Evolutionary conservation across 1,140 invertebrate species (phyloP), one percentile per base, ranked within the genome.

Genomic region (Conus betulinus): DNA sequence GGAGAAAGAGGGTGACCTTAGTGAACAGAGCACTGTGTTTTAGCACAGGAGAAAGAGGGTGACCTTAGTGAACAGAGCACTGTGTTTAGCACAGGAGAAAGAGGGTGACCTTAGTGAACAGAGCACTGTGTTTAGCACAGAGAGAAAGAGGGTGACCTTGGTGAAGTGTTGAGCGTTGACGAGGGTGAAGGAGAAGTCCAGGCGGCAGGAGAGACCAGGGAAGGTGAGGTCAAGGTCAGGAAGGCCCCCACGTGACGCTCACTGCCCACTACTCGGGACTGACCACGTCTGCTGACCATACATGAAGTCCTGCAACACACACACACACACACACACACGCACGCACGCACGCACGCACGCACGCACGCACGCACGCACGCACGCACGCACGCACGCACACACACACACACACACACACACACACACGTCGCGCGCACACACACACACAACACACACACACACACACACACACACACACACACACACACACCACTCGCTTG

Each of bases 241-340:
- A 97, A 98, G 10, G 98, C 97, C 5, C 97, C 98, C 91, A 98
- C 94, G 90, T 97, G 97, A 93, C 97, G 97, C 92, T 98, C 97
- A 51, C 97, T 97, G 27, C 97, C 96, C 0, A 97, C 97, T 94
- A 98, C 98, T 4, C 97, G 97, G 97, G 84, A 98, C 97, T 17
- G 97, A 97, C 98, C 98, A 98, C 95, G 97, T 96, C 92, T 98
- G 98, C 94, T 97, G 97, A 11, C 97, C 97, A 95, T 97, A 98
- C 52, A 97, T 96, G 94, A 98, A 97, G 93, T 98, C 98, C 94
- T 89, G 85, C n/a, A 71, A 52, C 67, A 71, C 11, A 23, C 67
- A 71, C 67, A 71, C 67, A n/a, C 23, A n/a, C 67, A 71, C 23
- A n/a, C 23, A 23, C 17, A 23, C 67, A 23, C 39, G 39, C 60